A percentile compares a stretch with the other conserved stretches of the same genome.
phyloP scores from a whole-genome alignment of 2,113 vertebrate genomes.

The Peromyscus leucopus region DNA sequence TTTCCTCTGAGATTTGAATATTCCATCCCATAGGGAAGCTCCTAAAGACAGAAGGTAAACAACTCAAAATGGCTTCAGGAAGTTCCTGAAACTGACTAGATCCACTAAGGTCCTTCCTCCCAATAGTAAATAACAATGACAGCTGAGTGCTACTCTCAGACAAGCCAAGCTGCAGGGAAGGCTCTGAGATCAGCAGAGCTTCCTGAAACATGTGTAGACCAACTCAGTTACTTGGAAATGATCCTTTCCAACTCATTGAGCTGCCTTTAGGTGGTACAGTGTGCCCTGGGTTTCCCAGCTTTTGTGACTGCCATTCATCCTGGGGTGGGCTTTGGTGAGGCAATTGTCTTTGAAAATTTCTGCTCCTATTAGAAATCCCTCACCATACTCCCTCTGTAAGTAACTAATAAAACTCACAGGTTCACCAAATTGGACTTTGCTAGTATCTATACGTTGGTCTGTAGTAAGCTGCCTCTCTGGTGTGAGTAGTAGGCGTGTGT shows the following conservation, averaged over 20 bases:
- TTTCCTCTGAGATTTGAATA: not conserved
- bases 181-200: not conserved
- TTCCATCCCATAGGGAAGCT: not conserved
- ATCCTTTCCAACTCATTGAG: too few relatives aligned
- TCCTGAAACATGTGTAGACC: not conserved
- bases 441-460: not conserved
- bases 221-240: not conserved
- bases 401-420: not conserved
- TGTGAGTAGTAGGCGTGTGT: not conserved
- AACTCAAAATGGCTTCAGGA: not conserved
- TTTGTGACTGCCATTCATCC: not conserved
- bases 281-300: not conserved
- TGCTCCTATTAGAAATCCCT: not conserved
- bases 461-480: not conserved
- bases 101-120: not conserved
- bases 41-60: not conserved
- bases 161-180: not conserved
- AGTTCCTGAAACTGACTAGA: not conserved
- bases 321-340: not conserved
- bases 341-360: not conserved
- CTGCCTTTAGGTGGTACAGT: not conserved
- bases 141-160: not conserved
- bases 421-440: not conserved
- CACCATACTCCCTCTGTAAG: not conserved
- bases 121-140: not conserved